A percentile compares a stretch with the other conserved stretches of the same genome.
These are phyloP conservation scores for Chelidonichthys spinosus DNA, from an alignment of 2,797 vertebrate species.

Conservation along the genomic window DNA sequence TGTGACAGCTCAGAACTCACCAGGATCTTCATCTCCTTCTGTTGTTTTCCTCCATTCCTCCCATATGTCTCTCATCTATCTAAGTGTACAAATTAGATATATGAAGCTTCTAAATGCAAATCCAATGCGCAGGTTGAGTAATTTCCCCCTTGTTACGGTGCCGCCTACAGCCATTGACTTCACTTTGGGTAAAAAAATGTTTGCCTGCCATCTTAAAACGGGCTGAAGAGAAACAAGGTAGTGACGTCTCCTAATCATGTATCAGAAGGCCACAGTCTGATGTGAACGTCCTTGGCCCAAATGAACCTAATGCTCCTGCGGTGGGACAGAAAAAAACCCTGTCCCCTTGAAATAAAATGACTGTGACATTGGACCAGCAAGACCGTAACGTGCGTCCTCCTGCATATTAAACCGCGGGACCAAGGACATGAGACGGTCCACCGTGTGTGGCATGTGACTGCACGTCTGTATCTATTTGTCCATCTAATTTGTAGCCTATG, in stretches of 20 bases:
- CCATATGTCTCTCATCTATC: too few species aligned
- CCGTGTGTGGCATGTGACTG: not conserved
- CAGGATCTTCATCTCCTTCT: too few species aligned
- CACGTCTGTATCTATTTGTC: conserved; percentile 21
- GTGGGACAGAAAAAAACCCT: not conserved
- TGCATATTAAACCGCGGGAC: conserved; percentile 17
- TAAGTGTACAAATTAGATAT: too few species aligned
- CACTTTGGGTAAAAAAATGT: not conserved
- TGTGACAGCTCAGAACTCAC: too few species aligned
- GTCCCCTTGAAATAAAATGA: conserved; percentile 30
- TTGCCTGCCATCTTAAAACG: not conserved
- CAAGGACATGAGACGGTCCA: conserved; percentile 28
- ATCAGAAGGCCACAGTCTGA: not conserved
- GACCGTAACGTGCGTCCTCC: conserved; percentile 39
- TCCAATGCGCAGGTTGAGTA: too few species aligned
- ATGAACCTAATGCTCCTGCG: conserved; percentile 17
- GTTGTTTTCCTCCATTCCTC: too few species aligned
- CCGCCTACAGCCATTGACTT: too few species aligned
- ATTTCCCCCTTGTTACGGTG: too few species aligned
- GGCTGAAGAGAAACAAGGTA: not conserved
- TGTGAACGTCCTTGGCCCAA: conserved; percentile 7
- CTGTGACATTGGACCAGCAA: conserved; percentile 40
- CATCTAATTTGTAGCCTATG: conserved; percentile 28
- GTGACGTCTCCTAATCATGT: not conserved
- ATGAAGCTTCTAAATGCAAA: too few species aligned